Percentiles rank a stretch among this genome's conserved stretches.
Evolutionary conservation across 2,888 invertebrate species (phyloP).

Genomic region (Chrysomela aeneicollis): DNA sequence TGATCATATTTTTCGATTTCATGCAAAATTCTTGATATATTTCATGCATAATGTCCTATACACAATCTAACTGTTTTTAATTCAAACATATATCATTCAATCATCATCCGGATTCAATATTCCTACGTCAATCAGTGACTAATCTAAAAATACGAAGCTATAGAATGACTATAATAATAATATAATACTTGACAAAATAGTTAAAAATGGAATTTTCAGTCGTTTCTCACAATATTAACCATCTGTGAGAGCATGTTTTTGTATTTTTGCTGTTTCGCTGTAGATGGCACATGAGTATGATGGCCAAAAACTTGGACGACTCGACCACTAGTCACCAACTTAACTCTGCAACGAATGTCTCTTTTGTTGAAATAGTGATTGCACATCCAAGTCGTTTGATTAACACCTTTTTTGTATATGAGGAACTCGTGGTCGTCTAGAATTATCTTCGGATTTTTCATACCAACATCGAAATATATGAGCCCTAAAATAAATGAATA

Average conservation of each 20-base stretch:
- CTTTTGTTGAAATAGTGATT: constrained; percentile 47
- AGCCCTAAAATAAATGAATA: constrained; percentile 38
- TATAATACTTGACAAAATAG: too few species aligned
- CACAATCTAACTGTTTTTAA: too few species aligned
- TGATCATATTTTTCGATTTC: too few species aligned
- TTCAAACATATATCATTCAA: too few species aligned
- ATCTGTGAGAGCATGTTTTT: constrained; percentile 42
- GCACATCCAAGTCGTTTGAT: constrained; percentile 47
- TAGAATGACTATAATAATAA: too few species aligned
- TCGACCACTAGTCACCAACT: constrained; percentile 43
- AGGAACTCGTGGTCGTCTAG: constrained; percentile 45
- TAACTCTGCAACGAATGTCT: constrained; percentile 44
- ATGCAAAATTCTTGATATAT: too few species aligned
- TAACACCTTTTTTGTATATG: constrained; percentile 40
- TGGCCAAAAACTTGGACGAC: constrained; percentile 38
- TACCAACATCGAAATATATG: constrained; percentile 48
- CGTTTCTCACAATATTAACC: constrained; percentile 41
- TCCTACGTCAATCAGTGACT: too few species aligned
- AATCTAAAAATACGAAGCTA: too few species aligned
- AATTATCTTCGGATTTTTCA: constrained; percentile 49
- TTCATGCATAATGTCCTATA: too few species aligned
- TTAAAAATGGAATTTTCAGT: neutral
- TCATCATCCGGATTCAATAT: too few species aligned
- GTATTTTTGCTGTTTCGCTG: constrained; percentile 38
- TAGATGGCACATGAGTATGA: constrained; percentile 42